Evolutionary conservation across 2,888 invertebrate genomes (phyloP).

Genomic region (Choristoneura rosaceana): DNA sequence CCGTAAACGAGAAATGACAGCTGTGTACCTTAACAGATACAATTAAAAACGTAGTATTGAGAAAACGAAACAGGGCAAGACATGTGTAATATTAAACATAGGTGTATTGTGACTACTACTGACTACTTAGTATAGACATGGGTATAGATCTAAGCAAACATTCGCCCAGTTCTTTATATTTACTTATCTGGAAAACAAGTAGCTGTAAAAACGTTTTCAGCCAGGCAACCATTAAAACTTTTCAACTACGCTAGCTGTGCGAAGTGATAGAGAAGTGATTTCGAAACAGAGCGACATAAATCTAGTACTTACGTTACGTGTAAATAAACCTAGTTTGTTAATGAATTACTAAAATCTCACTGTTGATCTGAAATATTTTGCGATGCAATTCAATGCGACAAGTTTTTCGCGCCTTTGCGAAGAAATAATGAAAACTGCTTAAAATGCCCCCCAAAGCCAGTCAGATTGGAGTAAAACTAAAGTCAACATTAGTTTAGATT

Average conservation of each 20-base stretch:
- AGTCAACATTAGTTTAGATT: conserved; percentile 9
- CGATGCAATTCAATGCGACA: background rate
- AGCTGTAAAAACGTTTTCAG: conserved; percentile 2
- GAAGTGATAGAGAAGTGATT: background rate
- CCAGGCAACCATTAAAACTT: background rate
- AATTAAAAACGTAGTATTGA: background rate
- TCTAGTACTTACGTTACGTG: background rate
- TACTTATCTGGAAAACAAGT: background rate
- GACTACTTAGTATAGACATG: background rate
- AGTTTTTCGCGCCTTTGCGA: background rate
- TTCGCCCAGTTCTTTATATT: background rate
- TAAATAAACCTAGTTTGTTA: background rate
- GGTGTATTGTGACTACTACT: background rate
- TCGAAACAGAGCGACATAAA: background rate
- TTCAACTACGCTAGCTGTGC: background rate
- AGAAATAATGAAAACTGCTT: background rate
- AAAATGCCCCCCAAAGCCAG: background rate
- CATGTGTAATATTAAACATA: background rate
- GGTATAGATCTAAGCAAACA: background rate
- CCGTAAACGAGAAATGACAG: background rate
- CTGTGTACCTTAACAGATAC: background rate
- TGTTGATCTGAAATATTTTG: background rate
- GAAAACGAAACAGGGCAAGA: background rate
- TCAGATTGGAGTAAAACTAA: conserved; percentile 8
- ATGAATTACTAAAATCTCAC: background rate